These are phyloP conservation scores for Ormyrus labotus DNA, from an alignment of 2,888 invertebrate species.

Conservation along the genomic window DNA sequence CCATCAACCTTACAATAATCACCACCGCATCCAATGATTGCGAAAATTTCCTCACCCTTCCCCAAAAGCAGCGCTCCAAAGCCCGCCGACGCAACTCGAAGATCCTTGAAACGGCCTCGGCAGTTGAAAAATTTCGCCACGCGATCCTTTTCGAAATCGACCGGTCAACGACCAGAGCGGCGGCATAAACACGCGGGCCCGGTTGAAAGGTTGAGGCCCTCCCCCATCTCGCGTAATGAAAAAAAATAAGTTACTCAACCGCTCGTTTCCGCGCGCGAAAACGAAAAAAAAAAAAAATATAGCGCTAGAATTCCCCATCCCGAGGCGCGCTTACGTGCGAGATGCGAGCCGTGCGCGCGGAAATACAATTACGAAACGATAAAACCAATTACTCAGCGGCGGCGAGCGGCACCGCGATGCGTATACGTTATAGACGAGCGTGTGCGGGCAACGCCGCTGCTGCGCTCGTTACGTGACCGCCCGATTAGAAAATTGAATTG, in stretches of 20 bases:
- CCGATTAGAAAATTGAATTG: too few species aligned
- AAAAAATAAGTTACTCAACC: constrained; percentile 24
- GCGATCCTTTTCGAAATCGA: constrained; percentile 24
- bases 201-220: constrained; percentile 31
- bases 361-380: constrained; percentile 69
- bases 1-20: too few species aligned
- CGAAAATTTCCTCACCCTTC: too few species aligned
- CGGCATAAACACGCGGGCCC: constrained; percentile 8
- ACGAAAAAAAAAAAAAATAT: constrained; percentile 18
- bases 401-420: neutral
- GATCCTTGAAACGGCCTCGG: too few species aligned
- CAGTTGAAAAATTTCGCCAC: too few species aligned
- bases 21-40: too few species aligned
- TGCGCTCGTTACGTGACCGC: neutral
- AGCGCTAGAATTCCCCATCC: constrained; percentile 20
- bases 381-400: constrained; percentile 64
- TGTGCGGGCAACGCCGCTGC: constrained; percentile 54
- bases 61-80: too few species aligned
- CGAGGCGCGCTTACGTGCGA: constrained; percentile 24
- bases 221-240: neutral
- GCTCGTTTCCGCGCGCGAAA: neutral
- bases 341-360: constrained; percentile 54
- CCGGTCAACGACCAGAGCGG: constrained; percentile 45
- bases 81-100: too few species aligned
- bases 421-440: neutral